phyloP scores from a whole-genome alignment of 2,797 vertebrate genomes.

The Gorsachius magnificus region DNA sequence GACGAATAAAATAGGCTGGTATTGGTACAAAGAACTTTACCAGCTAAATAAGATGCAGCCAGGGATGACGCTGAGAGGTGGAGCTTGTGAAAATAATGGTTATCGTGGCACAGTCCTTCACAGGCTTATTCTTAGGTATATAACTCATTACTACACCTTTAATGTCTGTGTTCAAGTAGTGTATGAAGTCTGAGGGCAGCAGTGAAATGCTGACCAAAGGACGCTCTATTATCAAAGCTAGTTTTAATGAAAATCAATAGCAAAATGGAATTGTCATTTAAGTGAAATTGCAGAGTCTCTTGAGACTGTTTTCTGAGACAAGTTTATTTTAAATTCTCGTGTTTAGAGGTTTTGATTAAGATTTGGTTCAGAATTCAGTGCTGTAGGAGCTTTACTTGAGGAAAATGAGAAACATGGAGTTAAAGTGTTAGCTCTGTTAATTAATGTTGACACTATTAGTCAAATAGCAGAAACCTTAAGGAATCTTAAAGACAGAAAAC shows the following conservation, averaged over 20 bases:
- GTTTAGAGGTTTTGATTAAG: neutral
- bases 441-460: neutral
- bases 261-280: neutral
- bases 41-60: neutral
- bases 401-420: neutral
- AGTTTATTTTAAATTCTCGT: neutral
- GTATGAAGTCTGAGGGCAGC: neutral
- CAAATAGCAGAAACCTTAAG: neutral
- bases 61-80: neutral
- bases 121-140: neutral
- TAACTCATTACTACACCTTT: neutral
- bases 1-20: neutral
- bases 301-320: neutral
- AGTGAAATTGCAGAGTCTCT: neutral
- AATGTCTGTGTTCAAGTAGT: neutral
- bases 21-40: neutral
- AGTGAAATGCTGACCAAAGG: neutral
- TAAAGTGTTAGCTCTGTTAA: neutral
- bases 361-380: neutral
- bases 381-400: neutral
- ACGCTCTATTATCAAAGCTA: neutral
- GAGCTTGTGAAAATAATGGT: neutral
- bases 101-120: neutral
- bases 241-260: neutral
- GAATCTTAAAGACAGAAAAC: neutral